A percentile compares a stretch with the other conserved stretches of the same genome.
These are phyloP conservation scores for Heliornis fulica DNA, from an alignment of 2,113 vertebrate genomes.

Conservation along the genomic window DNA sequence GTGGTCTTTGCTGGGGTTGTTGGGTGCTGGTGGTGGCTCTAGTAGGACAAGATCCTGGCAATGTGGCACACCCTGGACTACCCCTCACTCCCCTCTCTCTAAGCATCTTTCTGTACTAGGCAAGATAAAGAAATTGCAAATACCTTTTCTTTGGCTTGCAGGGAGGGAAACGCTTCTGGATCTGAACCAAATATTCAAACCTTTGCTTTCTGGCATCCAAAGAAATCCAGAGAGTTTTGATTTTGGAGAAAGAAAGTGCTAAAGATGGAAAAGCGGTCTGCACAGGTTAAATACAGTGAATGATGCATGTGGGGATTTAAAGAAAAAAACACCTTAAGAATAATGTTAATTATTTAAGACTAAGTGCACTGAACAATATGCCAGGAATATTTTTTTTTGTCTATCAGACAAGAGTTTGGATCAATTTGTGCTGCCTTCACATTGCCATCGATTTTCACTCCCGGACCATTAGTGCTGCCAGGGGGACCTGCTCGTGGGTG, in stretches of 20 bases:
- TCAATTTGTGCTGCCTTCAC: not conserved
- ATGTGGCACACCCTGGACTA: not conserved
- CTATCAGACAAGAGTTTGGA: not conserved
- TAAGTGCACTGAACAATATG: not conserved
- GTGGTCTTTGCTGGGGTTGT: not conserved
- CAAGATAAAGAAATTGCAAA: not conserved
- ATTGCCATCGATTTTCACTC: not conserved
- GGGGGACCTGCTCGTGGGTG: not conserved
- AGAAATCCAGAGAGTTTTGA: not conserved
- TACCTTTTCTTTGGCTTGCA: not conserved
- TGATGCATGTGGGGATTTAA: not conserved
- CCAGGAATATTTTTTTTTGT: not conserved
- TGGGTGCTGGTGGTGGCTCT: not conserved
- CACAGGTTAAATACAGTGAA: not conserved
- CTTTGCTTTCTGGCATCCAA: not conserved
- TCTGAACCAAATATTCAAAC: not conserved
- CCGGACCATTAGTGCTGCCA: not conserved
- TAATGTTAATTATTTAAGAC: not conserved
- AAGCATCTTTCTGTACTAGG: not conserved
- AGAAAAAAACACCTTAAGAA: not conserved
- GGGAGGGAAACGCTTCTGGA: not conserved
- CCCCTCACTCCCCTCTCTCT: not conserved
- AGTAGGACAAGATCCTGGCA: rapidly evolving
- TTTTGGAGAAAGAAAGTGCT: not conserved
- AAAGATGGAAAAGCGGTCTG: not conserved